Percentiles rank a stretch among this genome's conserved stretches.
phyloP scores from a whole-genome alignment of 2,113 vertebrate species.

The Chinchilla lanigera region DNA sequence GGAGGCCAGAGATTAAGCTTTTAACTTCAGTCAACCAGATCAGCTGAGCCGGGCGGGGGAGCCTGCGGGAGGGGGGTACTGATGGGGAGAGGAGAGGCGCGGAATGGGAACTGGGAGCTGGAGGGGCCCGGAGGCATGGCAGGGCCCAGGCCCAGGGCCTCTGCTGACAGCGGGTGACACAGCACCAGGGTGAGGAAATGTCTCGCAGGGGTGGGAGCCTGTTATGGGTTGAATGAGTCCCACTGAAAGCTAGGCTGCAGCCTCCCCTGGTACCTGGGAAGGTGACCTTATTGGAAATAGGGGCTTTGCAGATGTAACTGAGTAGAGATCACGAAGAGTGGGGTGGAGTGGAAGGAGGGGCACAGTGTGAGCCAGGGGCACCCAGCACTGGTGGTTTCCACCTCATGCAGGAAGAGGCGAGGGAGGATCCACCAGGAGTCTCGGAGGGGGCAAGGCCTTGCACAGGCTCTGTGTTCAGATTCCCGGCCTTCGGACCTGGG shows the following conservation, averaged over 20 bases:
- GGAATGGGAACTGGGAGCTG: too few relatives aligned
- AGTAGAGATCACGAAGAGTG: not conserved
- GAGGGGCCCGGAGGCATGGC: fast-evolving
- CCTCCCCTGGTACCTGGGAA: not conserved
- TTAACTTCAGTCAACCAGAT: fast-evolving
- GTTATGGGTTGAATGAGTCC: fast-evolving
- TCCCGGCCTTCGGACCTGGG: not conserved
- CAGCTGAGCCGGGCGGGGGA: not conserved
- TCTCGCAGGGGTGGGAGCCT: not conserved
- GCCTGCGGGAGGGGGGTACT: not conserved
- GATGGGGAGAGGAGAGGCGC: too few relatives aligned
- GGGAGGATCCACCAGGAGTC: not conserved
- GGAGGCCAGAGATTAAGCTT: not conserved
- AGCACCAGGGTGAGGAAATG: not conserved
- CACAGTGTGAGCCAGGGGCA: fast-evolving
- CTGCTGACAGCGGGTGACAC: not conserved
- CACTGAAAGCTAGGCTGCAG: fast-evolving
- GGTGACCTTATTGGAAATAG: not conserved
- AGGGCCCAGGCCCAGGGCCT: not conserved
- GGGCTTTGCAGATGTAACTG: not conserved
- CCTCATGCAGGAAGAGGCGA: fast-evolving
- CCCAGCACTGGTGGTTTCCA: fast-evolving
- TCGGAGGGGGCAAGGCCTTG: not conserved
- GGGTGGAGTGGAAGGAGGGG: not conserved
- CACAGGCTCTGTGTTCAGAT: not conserved